phyloP scores from a whole-genome alignment of 2,113 vertebrate species.

The Myanophis thanlyinensis region DNA sequence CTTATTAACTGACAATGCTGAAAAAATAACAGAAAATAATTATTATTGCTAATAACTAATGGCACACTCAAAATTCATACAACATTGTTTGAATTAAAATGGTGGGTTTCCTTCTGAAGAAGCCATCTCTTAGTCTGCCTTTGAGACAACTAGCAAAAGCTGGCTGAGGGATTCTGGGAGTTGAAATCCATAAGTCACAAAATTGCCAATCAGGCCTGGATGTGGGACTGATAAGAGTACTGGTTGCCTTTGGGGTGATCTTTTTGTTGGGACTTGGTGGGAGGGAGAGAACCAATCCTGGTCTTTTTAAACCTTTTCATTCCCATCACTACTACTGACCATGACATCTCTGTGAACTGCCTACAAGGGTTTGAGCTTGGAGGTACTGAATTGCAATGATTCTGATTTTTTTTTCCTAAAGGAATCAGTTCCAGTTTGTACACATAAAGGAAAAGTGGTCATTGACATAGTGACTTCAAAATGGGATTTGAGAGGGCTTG shows the following conservation, averaged over 20 bases:
- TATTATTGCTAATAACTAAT: not conserved
- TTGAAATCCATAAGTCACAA: no score
- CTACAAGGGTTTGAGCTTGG: not conserved
- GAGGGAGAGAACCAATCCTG: not conserved
- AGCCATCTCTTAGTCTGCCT: not conserved
- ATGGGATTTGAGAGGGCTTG: not conserved
- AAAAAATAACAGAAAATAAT: not conserved
- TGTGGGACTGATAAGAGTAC: not conserved
- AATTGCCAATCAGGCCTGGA: not conserved
- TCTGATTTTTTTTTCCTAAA: not conserved
- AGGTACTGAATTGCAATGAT: not conserved
- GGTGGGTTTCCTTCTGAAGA: not conserved
- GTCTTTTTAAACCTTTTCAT: not conserved
- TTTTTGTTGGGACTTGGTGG: not conserved
- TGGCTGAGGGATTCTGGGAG: no score
- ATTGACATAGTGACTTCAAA: not conserved
- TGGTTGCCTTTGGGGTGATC: not conserved
- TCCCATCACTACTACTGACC: not conserved
- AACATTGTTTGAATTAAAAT: not conserved
- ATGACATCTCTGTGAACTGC: not conserved
- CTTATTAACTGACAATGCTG: not conserved
- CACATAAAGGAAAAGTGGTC: not conserved
- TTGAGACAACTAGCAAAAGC: not conserved
- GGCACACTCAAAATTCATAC: not conserved
- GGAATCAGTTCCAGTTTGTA: not conserved